Evolutionary conservation across 2,888 invertebrate species (phyloP), one percentile per base, ranked within the genome.

Genomic region (Tenthredo scrophulariae): DNA sequence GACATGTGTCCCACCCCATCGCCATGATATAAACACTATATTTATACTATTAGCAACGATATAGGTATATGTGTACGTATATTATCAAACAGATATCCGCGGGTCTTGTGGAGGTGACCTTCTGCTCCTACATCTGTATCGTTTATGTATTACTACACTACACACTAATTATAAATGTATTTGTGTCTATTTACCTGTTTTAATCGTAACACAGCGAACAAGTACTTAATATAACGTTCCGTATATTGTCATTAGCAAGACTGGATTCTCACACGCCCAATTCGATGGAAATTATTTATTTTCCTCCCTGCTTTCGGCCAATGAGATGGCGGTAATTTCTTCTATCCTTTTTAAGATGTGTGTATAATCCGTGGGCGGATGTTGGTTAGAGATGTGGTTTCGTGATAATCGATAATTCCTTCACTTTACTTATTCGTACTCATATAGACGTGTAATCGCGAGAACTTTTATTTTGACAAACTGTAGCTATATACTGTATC

Each of bases 321-420:
- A 89, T 89, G 86, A 85, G 46, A 88, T 43, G 83, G 43, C 72
- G 72, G 86, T 85, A 82, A 86, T 62, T 85, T 72, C 70, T 80
- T 86, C 86, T 87, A 79, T 58, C 89, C 89, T 89, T 89, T 87
- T 89, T 46, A 40, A 87, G 85, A 86, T 67, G 67, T 83, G 70
- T 46, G 26, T 46, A 62, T 58, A 80, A 80, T 80, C 58, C 18
- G 80, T 80, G 77, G 77, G 77, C 77, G 77, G 77, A 77, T 77
- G 77, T 77, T 54, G 77, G 50, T 29, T 50, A 33, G 29, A 54
- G 50, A 77, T 77, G 77, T 77, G 72, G 40, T 10, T 7, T 74
- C 43, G n/a, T 15, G 43, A 43, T 74, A 74, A 6, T 74, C 22
- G 43, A 43, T 74, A 74, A 13, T 74, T 22, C 67, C 33, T 18